Evolutionary conservation across 2,888 invertebrate species (phyloP).

Genomic region (Argyresthia goedartella): DNA sequence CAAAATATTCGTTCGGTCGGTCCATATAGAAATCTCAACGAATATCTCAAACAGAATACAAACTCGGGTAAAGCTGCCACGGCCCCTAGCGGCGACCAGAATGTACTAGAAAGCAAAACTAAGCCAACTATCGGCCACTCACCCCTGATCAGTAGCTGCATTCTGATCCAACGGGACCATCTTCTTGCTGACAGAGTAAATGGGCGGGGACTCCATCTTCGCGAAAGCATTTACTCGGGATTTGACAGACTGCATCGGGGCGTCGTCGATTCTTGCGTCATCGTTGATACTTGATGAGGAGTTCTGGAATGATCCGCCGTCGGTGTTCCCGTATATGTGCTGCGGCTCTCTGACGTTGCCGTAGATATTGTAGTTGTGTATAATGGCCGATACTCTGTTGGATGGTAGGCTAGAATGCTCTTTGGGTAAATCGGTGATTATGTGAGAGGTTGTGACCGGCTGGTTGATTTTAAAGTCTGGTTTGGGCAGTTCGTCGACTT

Average conservation of each 20-base stretch:
- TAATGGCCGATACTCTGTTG: slow-evolving; percentile 55
- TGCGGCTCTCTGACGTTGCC: slow-evolving; percentile 55
- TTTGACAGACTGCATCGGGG: slow-evolving; percentile 55
- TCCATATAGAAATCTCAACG: too few relatives aligned
- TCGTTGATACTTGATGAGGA: slow-evolving; percentile 31
- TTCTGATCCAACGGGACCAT: slow-evolving; percentile 48
- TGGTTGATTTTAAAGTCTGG: slow-evolving; percentile 64
- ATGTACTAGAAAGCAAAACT: slow-evolving; percentile 40
- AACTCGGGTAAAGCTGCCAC: background rate
- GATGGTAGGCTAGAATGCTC: slow-evolving; percentile 58
- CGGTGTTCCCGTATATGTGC: slow-evolving; percentile 59
- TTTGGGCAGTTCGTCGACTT: slow-evolving; percentile 41
- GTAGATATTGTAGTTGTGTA: slow-evolving; percentile 60
- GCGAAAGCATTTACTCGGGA: slow-evolving; percentile 54
- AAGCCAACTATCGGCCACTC: slow-evolving; percentile 20
- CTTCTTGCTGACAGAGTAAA: slow-evolving; percentile 60
- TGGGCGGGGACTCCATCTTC: slow-evolving; percentile 48
- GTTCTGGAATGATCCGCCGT: slow-evolving; percentile 31
- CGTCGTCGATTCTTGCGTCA: slow-evolving; percentile 46
- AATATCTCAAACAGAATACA: too few relatives aligned
- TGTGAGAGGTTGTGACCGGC: slow-evolving; percentile 51
- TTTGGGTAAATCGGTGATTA: slow-evolving; percentile 30
- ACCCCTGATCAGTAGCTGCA: slow-evolving; percentile 41
- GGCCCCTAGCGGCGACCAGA: slow-evolving; percentile 14
- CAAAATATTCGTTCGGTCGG: too few relatives aligned